These are phyloP conservation scores for Acleris holmiana DNA, from an alignment of 2,888 invertebrate species.

Conservation along the genomic window DNA sequence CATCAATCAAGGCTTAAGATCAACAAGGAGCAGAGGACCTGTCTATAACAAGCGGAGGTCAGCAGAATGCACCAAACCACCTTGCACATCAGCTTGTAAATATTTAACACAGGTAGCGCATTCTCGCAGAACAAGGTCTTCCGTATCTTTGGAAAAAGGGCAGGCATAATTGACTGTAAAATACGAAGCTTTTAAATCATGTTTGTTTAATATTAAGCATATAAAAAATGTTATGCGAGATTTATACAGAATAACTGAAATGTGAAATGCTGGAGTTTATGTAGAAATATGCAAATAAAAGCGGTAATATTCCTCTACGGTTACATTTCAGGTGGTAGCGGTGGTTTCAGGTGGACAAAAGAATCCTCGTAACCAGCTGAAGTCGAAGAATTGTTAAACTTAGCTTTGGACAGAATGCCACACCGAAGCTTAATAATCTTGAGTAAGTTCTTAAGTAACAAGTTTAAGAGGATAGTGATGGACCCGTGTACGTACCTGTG, in stretches of 20 bases:
- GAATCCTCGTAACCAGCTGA: no score
- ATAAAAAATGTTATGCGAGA: not conserved
- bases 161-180: constrained; percentile 22
- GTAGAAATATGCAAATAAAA: no score
- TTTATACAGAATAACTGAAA: not conserved
- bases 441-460: no score
- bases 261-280: no score
- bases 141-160: constrained; percentile 35
- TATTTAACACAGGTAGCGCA: constrained; percentile 31
- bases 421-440: no score
- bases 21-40: constrained; percentile 1
- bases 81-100: constrained; percentile 33
- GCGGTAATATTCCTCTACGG: no score
- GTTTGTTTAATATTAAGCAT: constrained; percentile 8
- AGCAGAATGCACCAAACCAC: constrained; percentile 32
- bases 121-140: constrained; percentile 26
- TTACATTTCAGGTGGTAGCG: no score
- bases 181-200: constrained; percentile 12
- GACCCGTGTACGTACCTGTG: no score
- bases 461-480: no score
- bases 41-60: constrained; percentile 15
- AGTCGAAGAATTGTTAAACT: no score
- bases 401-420: no score
- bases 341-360: no score
- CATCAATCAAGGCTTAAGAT: constrained; percentile 11